These are phyloP conservation scores for Microcebus griseorufus DNA, from an alignment of 2,113 vertebrate genomes.

Conservation along the genomic window DNA sequence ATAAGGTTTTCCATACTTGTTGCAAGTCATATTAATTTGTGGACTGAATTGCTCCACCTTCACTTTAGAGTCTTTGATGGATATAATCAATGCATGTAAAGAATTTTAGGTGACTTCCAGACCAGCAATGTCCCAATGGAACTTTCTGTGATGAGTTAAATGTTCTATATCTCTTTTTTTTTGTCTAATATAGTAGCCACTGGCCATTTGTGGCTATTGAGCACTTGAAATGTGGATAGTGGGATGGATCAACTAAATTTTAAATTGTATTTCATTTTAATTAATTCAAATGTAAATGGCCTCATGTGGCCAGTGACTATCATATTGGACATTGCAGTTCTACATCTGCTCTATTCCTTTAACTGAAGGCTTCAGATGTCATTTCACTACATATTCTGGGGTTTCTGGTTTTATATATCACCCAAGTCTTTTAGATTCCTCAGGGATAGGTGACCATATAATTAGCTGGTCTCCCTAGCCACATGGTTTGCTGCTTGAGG, in stretches of 20 bases:
- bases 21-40: constrained; percentile 20
- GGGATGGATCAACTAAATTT: neutral
- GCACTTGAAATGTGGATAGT: neutral
- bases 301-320: neutral
- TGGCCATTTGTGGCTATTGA: neutral
- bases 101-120: constrained; percentile 41
- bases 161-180: neutral
- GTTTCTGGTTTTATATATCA: neutral
- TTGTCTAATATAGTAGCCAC: neutral
- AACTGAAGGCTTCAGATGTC: neutral
- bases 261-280: constrained; percentile 9
- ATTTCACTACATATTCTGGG: neutral
- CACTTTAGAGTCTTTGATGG: neutral
- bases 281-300: constrained; percentile 1
- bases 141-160: neutral
- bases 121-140: neutral
- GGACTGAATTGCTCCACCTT: neutral
- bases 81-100: neutral
- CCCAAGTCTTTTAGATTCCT: neutral
- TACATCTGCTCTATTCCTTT: neutral
- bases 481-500: neutral
- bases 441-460: neutral
- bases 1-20: constrained; percentile 58
- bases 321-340: neutral
- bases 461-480: neutral